Base-by-base conservation (phyloP, 2,113 vertebrate species). In the Abramis brama region DNA sequence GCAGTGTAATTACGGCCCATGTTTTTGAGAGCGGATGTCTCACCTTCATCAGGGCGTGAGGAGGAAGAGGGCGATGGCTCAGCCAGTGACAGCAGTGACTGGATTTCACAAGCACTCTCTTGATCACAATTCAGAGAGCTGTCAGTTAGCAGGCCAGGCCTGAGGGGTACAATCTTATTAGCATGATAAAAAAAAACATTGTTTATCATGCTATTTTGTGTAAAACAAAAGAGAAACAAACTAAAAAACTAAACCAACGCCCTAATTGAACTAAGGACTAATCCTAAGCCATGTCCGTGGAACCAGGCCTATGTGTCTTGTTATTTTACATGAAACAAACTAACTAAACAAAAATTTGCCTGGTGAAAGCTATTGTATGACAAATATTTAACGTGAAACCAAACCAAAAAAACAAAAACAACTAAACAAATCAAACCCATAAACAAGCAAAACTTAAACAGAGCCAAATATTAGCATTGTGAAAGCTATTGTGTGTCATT, bases 21-120 rank as follows among this genome's bases (percentile, higher is more conserved):
- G 64, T 23, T 57, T 59, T 39, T 7, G 33, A 64, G 17, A 57
- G 11, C 10, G 6, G 45, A 82, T 52, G 12, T 71, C 80, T 89
- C 90, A 98, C 97, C 97, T 96, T 98, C 96, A 39, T 96, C 95
- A 1, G 93, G 89, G 52, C 86, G 94, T 23, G 93, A 92, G 62
- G 92, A 93, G 79, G 85, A 88, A 62, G 81, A 83, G 6, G 83
- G 79, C 1, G 94, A 93, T 1, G 92, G 75, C 71, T 98, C 97
- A n/a, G 95, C 86, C 27, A 94, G 81, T 30, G 91, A 8, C 12
- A 92, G 93, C 88, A 95, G 94, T 85, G 96, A 92, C 71, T 96
- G 95, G 25, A 92, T 68, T 90, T 96, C 96, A 59, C 92, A 91
- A 83, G 78, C 90, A 88, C 89, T 92, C 84, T 97, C 97, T 45